Evolutionary conservation across 1,140 invertebrate genomes (phyloP), one percentile per base, ranked within the genome.

Genomic region (Whitmania pigra): DNA sequence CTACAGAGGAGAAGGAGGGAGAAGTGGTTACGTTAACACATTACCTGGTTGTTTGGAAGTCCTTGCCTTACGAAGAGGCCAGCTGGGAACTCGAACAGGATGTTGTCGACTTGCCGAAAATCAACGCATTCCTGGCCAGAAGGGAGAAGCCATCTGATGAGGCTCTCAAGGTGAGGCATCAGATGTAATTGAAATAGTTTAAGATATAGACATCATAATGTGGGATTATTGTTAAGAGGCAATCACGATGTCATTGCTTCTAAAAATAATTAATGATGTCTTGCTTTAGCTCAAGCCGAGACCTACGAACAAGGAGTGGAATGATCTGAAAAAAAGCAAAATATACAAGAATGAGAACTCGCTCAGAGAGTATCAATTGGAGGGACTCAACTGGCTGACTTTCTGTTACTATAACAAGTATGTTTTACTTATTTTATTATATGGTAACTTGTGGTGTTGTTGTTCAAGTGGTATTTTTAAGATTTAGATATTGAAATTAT

Each of bases 41-140:
- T 83, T 99, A 90, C 85, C 86, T 99, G 72, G 93, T 99, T 0
- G 99, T 99, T 83, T 99, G 97, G 97, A 87, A 93, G 77, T 89
- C 90, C 20, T 84, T 99, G 67, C 89, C 95, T 72, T 99, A 99
- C 83, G 97, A 99, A 84, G 97, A 99, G 80, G 90, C 91, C 76
- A 99, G 96, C 0, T 99, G 97, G 97, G 97, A 99, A 84, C 84
- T 98, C 25, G 92, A 96, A 82, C 92, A 96, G 82, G 94, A 98
- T 85, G 90, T 99, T 53, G 43, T 49, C 5, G 94, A 97, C 84
- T 88, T 89, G 2, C 87, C 88, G 72, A 98, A 97, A 84, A 92
- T 83, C 0, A 77, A 70, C 15, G 49, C 22, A 2, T 70, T 53
- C 49, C 53, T 70, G 0, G 25, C 20, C 25, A 20, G 31, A 54